Evolutionary conservation across 2,888 invertebrate species (phyloP), one percentile per base, ranked within the genome.

Genomic region (Coenonympha arcania): DNA sequence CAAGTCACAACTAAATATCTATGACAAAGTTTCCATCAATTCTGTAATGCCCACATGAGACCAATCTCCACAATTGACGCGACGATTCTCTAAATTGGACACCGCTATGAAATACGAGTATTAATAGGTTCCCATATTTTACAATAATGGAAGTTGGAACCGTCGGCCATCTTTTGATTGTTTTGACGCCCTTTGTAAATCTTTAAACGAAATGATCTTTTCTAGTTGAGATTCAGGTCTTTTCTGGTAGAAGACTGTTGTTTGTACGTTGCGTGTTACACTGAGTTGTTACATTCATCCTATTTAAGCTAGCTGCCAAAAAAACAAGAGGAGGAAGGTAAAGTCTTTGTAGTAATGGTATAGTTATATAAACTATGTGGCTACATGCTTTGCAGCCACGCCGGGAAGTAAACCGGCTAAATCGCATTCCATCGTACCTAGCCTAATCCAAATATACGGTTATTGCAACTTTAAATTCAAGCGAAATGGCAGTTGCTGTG

Each of bases 61-160:
- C 13, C 22, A 45, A 53, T 50, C 48, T 31, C 37, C 40, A 37
- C 55, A 50, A 58, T 59, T 57, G 51, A 34, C 15, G 44, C 58
- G 50, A 57, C 69, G 67, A 75, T 75, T 72, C 73, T 60, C 62
- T 67, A 71, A 76, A 76, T 75, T 75, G 72, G 55, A 49, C 52
- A 46, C 59, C 58, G 52, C 42, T 40, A 31, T 34, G 6, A 30
- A 30, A 9, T 44, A 16, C 19, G 31, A 19, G 45, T 45, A 11
- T 36, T 48, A 52, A 34, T 16, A 15, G 16, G 22, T 3, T 8
- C 24, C 5, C 26, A 28, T 41, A 11, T 24, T 16, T 37, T 4
- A 36, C 6, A 13, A 3, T 18, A 19, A 22, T n/a, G n/a, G n/a
- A n/a, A n/a, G n/a, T 13, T 13, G 15, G 24, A 9, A 39, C 24